Evolutionary conservation across 1,140 invertebrate species (phyloP).

Genomic region (Sipha flava): DNA sequence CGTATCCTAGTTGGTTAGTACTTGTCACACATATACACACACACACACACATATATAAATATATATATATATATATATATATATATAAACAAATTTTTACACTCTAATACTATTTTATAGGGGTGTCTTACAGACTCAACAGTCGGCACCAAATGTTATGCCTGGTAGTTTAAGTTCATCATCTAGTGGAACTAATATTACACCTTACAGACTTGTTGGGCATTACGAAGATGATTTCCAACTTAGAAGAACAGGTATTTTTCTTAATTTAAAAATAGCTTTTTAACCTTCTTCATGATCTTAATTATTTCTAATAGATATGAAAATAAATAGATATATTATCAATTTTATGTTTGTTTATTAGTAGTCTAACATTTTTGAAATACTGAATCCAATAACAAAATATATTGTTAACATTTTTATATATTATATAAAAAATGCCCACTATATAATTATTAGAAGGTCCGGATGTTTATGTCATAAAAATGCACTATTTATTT

Average conservation of each 20-base stretch:
- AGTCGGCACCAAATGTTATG: slow-evolving; percentile 33
- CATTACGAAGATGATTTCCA: slow-evolving; percentile 72
- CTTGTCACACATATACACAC: not conserved
- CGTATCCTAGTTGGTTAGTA: slow-evolving; percentile 69
- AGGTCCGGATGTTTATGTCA: too few species aligned
- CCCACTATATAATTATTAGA: too few species aligned
- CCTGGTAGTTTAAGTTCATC: slow-evolving; percentile 29
- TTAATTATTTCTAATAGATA: not conserved
- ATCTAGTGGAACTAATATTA: slow-evolving; percentile 28
- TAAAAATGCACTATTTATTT: too few species aligned
- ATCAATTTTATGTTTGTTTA: not conserved
- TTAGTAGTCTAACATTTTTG: not conserved
- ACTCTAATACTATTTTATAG: slow-evolving; percentile 35
- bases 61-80: not conserved
- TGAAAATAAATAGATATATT: not conserved
- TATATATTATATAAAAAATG: too few species aligned
- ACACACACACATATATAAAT: not conserved
- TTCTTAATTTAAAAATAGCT: not conserved
- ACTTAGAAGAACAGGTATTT: slow-evolving; percentile 83
- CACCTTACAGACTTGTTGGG: slow-evolving; percentile 31
- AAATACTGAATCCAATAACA: not conserved
- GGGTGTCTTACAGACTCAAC: slow-evolving; percentile 39
- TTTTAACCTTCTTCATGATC: not conserved
- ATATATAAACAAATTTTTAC: not conserved
- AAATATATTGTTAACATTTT: too few species aligned